Evolutionary conservation across 2,797 vertebrate genomes (phyloP).

Genomic region (Acanthopagrus latus): DNA sequence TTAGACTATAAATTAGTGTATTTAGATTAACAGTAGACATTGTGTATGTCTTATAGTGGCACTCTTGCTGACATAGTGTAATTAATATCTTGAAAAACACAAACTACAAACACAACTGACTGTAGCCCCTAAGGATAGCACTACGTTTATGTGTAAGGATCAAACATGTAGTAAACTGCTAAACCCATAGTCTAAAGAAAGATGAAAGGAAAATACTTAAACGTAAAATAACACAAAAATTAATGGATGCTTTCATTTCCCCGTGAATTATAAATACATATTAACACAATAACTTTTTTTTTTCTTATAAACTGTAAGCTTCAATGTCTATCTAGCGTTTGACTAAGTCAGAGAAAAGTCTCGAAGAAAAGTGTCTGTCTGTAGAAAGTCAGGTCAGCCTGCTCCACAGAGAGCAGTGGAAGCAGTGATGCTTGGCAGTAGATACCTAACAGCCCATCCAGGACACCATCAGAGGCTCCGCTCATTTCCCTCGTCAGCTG

Average conservation of each 20-base stretch:
- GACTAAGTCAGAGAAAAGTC: neutral
- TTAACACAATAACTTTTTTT: neutral
- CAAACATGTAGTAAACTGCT: too few species aligned
- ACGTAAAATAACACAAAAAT: neutral
- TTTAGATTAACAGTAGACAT: neutral
- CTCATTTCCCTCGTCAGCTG: conserved; percentile 59
- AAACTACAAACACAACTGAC: neutral
- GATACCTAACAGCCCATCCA: conserved; percentile 55
- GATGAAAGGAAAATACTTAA: neutral
- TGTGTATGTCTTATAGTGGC: neutral
- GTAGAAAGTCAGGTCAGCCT: conserved; percentile 30
- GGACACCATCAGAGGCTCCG: conserved; percentile 39
- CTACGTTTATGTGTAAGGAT: neutral
- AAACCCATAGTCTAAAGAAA: neutral
- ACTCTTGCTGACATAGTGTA: neutral
- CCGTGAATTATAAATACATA: neutral
- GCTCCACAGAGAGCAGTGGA: conserved; percentile 24
- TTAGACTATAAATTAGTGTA: neutral
- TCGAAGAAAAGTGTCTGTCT: conserved; percentile 5
- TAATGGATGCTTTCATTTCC: too few species aligned
- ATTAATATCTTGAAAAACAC: neutral
- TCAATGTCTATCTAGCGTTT: neutral
- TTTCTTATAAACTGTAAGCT: neutral
- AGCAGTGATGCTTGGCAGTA: conserved; percentile 39
- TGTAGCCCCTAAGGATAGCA: neutral